phyloP scores from a whole-genome alignment of 2,113 vertebrate species.

The Anseranas semipalmata region DNA sequence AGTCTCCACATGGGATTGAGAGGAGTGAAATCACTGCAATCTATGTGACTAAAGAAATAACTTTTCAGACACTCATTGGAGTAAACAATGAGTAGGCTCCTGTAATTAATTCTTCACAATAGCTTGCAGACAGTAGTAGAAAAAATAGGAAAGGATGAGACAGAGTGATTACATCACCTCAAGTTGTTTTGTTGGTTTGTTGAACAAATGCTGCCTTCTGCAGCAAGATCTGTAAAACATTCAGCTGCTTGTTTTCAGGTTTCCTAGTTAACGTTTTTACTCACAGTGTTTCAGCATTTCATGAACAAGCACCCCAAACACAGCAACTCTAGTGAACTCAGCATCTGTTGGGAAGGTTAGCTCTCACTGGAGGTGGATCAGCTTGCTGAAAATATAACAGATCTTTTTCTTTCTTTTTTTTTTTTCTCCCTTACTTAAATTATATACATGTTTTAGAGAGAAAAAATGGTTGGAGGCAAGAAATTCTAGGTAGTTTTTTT shows the following conservation, averaged over 20 bases:
- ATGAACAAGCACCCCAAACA: conserved; percentile 22
- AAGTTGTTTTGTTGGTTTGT: neutral
- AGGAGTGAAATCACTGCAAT: neutral
- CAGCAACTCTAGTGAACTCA: neutral
- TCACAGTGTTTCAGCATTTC: conserved; percentile 28
- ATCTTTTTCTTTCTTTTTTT: neutral
- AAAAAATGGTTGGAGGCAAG: neutral
- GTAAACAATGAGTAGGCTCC: neutral
- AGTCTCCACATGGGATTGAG: neutral
- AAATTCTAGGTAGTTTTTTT: neutral
- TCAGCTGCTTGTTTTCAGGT: conserved; percentile 34
- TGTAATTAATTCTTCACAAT: neutral
- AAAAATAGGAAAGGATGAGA: neutral
- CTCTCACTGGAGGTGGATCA: conserved; percentile 1
- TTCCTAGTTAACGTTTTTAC: conserved; percentile 42
- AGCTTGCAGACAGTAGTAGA: neutral
- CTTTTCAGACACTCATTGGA: neutral
- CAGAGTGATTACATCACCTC: neutral
- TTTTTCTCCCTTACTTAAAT: neutral
- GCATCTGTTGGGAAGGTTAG: neutral
- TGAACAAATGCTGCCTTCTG: conserved; percentile 33
- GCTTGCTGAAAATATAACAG: conserved; percentile 5
- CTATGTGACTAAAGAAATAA: neutral
- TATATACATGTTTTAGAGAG: neutral
- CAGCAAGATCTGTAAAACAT: neutral